These are phyloP conservation scores for Cynocephalus volans DNA, from an alignment of 2,113 vertebrate genomes.

Conservation along the genomic window DNA sequence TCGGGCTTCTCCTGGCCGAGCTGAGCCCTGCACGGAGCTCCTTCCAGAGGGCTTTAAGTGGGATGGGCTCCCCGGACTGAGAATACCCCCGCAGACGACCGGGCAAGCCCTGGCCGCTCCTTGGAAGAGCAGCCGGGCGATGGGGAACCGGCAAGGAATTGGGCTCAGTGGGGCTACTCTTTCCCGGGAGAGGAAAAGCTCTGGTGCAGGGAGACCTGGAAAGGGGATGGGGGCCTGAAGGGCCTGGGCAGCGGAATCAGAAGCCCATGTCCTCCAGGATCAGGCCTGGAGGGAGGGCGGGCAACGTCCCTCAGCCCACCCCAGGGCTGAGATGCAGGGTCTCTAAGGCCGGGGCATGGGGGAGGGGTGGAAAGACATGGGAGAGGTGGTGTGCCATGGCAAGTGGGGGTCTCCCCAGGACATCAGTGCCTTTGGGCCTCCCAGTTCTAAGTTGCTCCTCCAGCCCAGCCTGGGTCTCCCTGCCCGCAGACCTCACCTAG, in stretches of 20 bases:
- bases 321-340: not conserved
- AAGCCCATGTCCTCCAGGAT: not conserved
- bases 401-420: not conserved
- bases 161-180: not conserved
- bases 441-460: not conserved
- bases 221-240: not conserved
- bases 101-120: not conserved
- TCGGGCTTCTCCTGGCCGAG: not conserved
- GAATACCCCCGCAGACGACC: not conserved
- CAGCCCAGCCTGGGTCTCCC: not conserved
- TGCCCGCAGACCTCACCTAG: not conserved
- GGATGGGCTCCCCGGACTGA: not conserved
- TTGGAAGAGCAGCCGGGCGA: no score
- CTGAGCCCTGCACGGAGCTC: not conserved
- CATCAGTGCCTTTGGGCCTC: not conserved
- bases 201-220: not conserved
- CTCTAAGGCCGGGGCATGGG: not conserved
- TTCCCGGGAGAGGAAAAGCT: not conserved
- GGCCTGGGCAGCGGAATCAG: not conserved
- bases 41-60: not conserved
- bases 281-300: not conserved
- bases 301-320: not conserved
- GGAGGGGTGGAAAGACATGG: no score
- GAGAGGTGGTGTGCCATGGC: not conserved
- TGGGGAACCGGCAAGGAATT: not conserved